Percentiles rank a stretch among this genome's conserved stretches.
Conservation (phyloP, 2,797 vertebrate genomes). For the Ispidina lecontei region DNA sequence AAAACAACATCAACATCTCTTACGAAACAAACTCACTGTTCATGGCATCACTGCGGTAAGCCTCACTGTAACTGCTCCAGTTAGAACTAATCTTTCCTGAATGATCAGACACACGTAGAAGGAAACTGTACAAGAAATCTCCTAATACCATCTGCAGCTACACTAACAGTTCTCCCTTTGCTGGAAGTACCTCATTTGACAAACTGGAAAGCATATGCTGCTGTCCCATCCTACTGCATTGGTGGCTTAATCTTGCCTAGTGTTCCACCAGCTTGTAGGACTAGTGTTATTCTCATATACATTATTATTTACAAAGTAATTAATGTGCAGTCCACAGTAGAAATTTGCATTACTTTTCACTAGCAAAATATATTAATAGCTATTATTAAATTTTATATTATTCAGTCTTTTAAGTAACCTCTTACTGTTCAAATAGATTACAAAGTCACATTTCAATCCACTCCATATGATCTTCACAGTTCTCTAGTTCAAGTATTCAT, state of each 20-base stretch:
- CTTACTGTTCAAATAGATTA: neutral
- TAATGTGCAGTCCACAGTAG: neutral
- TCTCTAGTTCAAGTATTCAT: neutral
- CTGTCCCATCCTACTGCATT: neutral
- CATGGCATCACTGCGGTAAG: neutral
- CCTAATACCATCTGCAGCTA: too few relatives aligned
- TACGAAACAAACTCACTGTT: neutral
- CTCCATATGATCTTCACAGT: neutral
- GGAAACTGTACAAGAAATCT: neutral
- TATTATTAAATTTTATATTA: neutral
- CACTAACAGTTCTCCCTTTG: neutral
- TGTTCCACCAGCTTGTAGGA: neutral
- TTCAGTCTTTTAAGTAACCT: neutral
- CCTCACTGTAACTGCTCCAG: neutral
- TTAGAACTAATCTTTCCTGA: neutral
- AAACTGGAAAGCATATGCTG: neutral
- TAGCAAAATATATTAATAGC: neutral
- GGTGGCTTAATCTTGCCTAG: rapidly evolving
- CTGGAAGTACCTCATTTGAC: neutral
- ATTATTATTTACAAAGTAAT: neutral
- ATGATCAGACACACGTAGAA: rapidly evolving
- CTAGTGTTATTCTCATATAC: neutral
- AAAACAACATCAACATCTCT: neutral
- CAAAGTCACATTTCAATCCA: neutral
- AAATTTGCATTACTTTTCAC: neutral